A percentile compares a stretch with the other conserved stretches of the same genome.
Evolutionary conservation across 1,140 invertebrate genomes (phyloP).

Genomic region (Muscidifurax raptorellus): DNA sequence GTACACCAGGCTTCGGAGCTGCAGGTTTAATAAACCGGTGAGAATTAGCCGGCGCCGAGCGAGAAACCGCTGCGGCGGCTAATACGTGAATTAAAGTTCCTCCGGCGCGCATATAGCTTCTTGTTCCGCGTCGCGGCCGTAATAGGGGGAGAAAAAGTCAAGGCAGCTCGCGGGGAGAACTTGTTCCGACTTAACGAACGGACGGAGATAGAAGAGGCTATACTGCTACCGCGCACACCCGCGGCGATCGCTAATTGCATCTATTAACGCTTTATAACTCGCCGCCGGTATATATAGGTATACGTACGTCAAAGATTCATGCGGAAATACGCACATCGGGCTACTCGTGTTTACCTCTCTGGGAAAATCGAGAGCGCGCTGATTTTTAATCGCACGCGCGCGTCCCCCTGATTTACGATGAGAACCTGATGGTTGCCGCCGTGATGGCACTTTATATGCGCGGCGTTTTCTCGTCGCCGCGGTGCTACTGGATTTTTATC

Average conservation of each 20-base stretch:
- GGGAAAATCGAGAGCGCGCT: constrained; percentile 19
- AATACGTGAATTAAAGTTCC: constrained; percentile 48
- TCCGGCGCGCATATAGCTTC: background rate
- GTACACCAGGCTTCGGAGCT: too few relatives aligned
- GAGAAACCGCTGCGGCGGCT: constrained; percentile 15
- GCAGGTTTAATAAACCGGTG: constrained; percentile 44
- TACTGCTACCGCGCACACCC: constrained; percentile 19
- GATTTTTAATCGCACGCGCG: constrained; percentile 6
- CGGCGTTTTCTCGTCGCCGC: too few relatives aligned
- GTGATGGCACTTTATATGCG: too few relatives aligned
- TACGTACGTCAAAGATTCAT: constrained; percentile 30
- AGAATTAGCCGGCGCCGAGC: constrained; percentile 39
- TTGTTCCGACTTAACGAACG: constrained; percentile 48
- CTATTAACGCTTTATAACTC: constrained; percentile 51
- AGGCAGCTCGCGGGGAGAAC: constrained; percentile 3
- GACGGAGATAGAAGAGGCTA: background rate
- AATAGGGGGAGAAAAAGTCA: background rate
- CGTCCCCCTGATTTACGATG: constrained; percentile 43
- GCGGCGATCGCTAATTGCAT: constrained; percentile 52
- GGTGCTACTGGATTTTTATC: background rate
- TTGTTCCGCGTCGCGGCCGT: constrained; percentile 13
- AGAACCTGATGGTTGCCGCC: too few relatives aligned
- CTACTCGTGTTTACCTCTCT: constrained; percentile 36
- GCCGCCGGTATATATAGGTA: background rate
- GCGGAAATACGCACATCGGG: constrained; percentile 18